Conservation (phyloP, 2,888 invertebrate genomes). For the Drosophila ustulata region DNA sequence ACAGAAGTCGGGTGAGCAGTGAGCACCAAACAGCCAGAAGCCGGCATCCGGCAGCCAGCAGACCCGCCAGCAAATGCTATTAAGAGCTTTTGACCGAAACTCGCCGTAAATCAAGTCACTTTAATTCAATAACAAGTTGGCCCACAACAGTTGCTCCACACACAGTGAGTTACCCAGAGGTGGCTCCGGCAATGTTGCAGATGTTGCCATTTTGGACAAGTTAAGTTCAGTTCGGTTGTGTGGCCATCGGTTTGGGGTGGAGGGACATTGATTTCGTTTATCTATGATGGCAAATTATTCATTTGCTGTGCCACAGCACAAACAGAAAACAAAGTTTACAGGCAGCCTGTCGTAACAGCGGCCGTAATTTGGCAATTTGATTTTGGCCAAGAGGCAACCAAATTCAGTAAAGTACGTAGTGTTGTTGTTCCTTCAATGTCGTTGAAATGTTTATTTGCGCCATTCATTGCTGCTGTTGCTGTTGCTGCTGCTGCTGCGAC, state of each 20-base stretch:
- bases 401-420: conserved; percentile 18
- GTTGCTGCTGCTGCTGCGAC: conserved; percentile 12
- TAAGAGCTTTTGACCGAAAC: conserved; percentile 71
- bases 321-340: conserved; percentile 36
- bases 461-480: conserved; percentile 35
- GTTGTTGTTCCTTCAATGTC: conserved; percentile 23
- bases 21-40: neutral
- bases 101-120: conserved; percentile 76
- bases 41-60: neutral
- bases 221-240: conserved; percentile 29
- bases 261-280: conserved; percentile 74
- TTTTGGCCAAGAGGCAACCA: conserved; percentile 45
- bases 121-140: conserved; percentile 77
- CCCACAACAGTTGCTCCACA: conserved; percentile 20
- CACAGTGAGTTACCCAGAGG: conserved; percentile 9
- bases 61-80: conserved; percentile 44
- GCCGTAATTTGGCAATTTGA: conserved; percentile 68
- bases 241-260: conserved; percentile 30
- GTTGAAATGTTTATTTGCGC: conserved; percentile 55
- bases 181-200: conserved; percentile 52
- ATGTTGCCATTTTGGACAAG: conserved; percentile 69
- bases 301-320: conserved; percentile 53
- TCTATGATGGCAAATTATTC: conserved; percentile 74
- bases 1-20: neutral
- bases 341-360: conserved; percentile 22